Conservation (phyloP, 2,113 vertebrate species). For the Desmodus rotundus region DNA sequence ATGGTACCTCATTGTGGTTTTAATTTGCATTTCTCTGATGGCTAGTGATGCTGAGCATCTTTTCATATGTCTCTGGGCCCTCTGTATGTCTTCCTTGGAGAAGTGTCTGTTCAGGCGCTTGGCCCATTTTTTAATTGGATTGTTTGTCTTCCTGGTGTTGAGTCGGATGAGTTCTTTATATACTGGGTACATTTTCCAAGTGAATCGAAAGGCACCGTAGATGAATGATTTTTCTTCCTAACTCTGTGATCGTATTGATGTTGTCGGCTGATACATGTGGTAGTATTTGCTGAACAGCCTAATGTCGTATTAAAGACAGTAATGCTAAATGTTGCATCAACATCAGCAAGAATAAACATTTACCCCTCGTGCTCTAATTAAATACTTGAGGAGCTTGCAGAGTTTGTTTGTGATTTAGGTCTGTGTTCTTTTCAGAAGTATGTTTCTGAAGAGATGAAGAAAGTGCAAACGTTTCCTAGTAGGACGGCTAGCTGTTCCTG, state of each 20-base stretch:
- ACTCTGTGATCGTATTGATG: neutral
- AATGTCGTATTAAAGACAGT: neutral
- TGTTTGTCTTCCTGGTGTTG: too few species aligned
- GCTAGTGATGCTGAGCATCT: too few species aligned
- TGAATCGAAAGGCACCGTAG: neutral
- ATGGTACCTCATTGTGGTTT: too few species aligned
- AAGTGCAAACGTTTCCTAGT: neutral
- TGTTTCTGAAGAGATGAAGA: slow-evolving; percentile 17
- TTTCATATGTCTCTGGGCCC: too few species aligned
- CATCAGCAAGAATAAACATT: neutral
- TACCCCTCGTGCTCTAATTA: neutral
- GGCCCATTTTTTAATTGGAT: too few species aligned
- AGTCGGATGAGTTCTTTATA: too few species aligned
- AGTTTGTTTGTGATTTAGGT: slow-evolving; percentile 42
- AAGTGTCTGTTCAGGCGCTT: too few species aligned
- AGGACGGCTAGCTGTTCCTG: neutral
- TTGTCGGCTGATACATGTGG: neutral
- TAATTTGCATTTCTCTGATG: too few species aligned
- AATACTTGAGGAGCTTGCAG: neutral
- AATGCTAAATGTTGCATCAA: slow-evolving; percentile 4
- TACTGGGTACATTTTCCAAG: neutral
- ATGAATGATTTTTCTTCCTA: neutral
- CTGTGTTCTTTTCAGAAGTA: neutral
- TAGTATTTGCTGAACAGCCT: neutral
- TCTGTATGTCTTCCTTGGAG: too few species aligned